Base-by-base conservation (phyloP, 1,140 invertebrate genomes). In the Fopius arisanus region DNA sequence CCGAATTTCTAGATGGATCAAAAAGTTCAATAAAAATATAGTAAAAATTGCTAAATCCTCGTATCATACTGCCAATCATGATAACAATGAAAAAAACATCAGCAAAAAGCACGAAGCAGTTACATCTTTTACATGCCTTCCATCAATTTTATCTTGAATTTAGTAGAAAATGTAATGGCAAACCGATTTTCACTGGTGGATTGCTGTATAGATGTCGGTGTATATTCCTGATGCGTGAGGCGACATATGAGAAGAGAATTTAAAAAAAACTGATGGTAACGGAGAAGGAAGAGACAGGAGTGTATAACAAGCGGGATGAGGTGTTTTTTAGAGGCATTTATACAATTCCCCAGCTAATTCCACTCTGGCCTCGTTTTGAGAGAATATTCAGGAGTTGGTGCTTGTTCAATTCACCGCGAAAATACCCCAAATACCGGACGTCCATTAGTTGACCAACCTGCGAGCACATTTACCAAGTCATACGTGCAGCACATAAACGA, bases 371-470 rank as follows among this genome's bases (percentile, higher is more conserved):
- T 21, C n/a, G 31, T 43, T 67, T 40, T 59, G 21, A 7, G 33
- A 21, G 12, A 37, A 31, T 72, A 63, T 63, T 33, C 65, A 19
- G 48, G n/a, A 12, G 48, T 72, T 21, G 14, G 16, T 31, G 51
- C 51, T 70, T 33, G 77, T 73, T 79, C 78, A 76, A 83, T 83
- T 81, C 78, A 78, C 77, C 77, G 74, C 72, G 75, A 80, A 80
- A 78, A 78, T 74, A 70, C 66, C 69, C 70, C 72, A 81, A 81
- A 82, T 84, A 76, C 79, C 80, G 81, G 79, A 83, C 79, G 81
- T 82, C 80, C 83, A 83, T 84, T 84, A 84, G 81, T 77, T 77
- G 73, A 75, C 72, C 71, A 78, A 74, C 75, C 75, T 76, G 73
- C 37, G 33, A 29, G 68, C 51, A 70, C 54, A 59, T 33, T 33